phyloP scores from a whole-genome alignment of 2,888 invertebrate genomes.

The Conus canariensis region DNA sequence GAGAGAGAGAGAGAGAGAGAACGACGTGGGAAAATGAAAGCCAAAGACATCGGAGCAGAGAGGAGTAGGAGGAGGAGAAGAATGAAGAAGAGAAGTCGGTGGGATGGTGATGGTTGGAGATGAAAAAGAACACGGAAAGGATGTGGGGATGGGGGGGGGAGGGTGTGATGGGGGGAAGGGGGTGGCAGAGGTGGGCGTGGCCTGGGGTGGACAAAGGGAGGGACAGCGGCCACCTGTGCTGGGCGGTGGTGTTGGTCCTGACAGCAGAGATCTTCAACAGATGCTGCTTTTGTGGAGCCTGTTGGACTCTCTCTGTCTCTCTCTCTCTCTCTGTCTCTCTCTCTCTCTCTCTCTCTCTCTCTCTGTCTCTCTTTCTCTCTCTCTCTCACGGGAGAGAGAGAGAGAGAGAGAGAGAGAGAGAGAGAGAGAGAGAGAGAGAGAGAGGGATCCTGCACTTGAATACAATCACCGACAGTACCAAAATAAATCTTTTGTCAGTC shows the following conservation, averaged over 20 bases:
- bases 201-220: neutral
- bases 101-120: neutral
- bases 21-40: neutral
- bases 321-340: too few relatives aligned
- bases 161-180: neutral
- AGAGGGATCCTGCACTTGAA: neutral
- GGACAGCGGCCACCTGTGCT: slow-evolving; percentile 30
- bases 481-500: too few relatives aligned
- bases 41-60: neutral
- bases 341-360: too few relatives aligned
- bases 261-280: slow-evolving; percentile 11
- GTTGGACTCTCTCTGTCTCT: too few relatives aligned
- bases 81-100: neutral
- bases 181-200: too few relatives aligned
- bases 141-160: neutral
- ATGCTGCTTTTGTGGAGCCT: slow-evolving; percentile 9
- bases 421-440: slow-evolving; percentile 9
- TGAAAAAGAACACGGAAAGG: neutral
- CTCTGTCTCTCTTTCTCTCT: too few relatives aligned
- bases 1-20: slow-evolving; percentile 16
- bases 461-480: too few relatives aligned
- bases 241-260: neutral
- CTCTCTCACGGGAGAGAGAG: neutral
- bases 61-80: neutral
- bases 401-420: neutral